Conservation (phyloP, 64 coral and sea anemone species). For the Pocillopora verrucosa region DNA sequence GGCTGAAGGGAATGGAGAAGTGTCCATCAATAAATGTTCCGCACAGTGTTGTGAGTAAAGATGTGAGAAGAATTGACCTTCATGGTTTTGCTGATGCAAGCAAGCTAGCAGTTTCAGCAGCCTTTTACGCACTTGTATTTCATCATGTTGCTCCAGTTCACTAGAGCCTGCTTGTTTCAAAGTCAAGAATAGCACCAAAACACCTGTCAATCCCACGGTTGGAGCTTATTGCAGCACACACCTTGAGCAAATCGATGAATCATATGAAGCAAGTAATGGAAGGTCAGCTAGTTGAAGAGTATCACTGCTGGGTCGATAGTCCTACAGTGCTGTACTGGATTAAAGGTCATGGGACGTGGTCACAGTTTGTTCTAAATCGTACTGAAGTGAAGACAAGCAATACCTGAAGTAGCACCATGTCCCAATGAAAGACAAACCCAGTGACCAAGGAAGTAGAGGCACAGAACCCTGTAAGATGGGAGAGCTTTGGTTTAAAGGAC, state of each 20-base stretch:
- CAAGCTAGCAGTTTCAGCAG: conserved; percentile 44
- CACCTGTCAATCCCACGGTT: conserved; percentile 50
- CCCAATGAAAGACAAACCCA: conserved; percentile 58
- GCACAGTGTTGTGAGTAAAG: conserved; percentile 40
- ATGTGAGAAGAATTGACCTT: conserved; percentile 20
- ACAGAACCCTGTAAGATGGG: conserved; percentile 36
- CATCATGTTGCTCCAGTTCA: conserved; percentile 28
- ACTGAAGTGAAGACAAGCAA: conserved; percentile 38
- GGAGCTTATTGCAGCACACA: conserved; percentile 80
- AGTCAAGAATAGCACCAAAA: conserved; percentile 72
- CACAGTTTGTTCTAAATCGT: conserved; percentile 41
- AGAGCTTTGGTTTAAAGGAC: conserved; percentile 54
- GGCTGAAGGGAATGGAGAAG: conserved; percentile 39
- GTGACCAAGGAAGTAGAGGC: conserved; percentile 70
- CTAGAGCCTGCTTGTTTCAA: conserved; percentile 72
- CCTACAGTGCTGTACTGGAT: conserved; percentile 68
- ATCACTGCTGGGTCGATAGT: conserved; percentile 72
- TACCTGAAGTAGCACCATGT: conserved; percentile 68
- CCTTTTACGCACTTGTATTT: conserved; percentile 39
- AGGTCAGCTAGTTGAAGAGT: conserved; percentile 38
- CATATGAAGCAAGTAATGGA: conserved; percentile 63
- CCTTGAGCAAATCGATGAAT: conserved; percentile 39
- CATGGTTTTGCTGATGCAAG: conserved; percentile 87
- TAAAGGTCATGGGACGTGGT: conserved; percentile 65
- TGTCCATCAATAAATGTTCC: conserved; percentile 50